These are phyloP conservation scores for Lucinisca nassula DNA, from an alignment of 2,888 invertebrate genomes.

Conservation along the genomic window DNA sequence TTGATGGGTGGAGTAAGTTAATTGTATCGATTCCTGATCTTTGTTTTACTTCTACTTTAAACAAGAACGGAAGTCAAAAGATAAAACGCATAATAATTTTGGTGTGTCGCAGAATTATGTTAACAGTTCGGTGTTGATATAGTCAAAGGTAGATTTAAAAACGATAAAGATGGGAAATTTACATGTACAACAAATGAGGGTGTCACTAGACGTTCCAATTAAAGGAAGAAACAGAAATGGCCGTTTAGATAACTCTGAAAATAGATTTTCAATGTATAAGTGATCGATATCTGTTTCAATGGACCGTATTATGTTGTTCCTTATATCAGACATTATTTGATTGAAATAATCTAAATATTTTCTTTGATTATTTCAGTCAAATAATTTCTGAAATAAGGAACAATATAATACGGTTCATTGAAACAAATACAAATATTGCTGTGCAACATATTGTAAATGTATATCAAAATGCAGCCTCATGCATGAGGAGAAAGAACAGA, in stretches of 20 bases:
- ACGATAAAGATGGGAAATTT: not conserved
- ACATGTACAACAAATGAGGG: slow-evolving; percentile 14
- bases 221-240: not conserved
- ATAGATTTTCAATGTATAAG: not conserved
- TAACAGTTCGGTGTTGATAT: not conserved
- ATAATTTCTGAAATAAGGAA: not conserved
- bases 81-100: not conserved
- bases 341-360: not conserved
- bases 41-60: too few relatives aligned
- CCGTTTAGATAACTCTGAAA: not conserved
- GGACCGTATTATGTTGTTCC: too few relatives aligned
- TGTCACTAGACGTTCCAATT: not conserved
- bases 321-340: too few relatives aligned
- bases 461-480: not conserved
- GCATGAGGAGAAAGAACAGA: not conserved
- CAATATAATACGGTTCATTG: not conserved
- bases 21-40: too few relatives aligned
- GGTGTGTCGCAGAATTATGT: not conserved
- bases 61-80: not conserved
- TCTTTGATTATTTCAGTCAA: not conserved
- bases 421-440: not conserved
- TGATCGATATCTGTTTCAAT: not conserved
- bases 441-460: not conserved
- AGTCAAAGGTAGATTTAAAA: not conserved
- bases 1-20: too few relatives aligned